Conservation (phyloP, 1,140 invertebrate species). For the Drosophila nannoptera region DNA sequence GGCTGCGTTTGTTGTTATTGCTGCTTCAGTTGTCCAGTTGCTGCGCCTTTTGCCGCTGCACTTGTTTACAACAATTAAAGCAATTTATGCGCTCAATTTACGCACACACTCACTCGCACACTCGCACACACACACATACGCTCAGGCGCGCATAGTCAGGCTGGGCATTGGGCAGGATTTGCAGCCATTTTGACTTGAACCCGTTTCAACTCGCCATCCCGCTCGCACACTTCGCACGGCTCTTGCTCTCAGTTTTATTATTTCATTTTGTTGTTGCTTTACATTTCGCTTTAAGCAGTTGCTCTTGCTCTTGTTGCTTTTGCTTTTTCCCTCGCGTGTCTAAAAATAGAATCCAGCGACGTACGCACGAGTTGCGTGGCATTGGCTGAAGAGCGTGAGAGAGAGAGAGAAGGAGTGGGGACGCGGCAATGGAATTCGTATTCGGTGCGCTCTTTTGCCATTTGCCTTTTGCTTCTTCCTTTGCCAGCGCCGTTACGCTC, state of each 20-base stretch:
- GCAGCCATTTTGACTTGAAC: constrained; percentile 44
- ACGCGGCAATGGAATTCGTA: constrained; percentile 15
- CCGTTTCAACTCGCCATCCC: constrained; percentile 16
- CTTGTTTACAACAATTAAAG: constrained; percentile 67
- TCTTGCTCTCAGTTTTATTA: constrained; percentile 8
- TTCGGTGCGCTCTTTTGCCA: constrained; percentile 39
- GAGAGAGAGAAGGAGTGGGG: not conserved
- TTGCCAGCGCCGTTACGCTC: constrained; percentile 13
- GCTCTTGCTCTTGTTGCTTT: constrained; percentile 24
- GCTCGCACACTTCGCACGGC: not conserved
- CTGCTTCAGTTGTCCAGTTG: constrained; percentile 16
- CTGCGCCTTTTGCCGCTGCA: constrained; percentile 30
- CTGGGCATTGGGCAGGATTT: constrained; percentile 22
- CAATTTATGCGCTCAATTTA: constrained; percentile 76
- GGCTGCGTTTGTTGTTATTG: not conserved
- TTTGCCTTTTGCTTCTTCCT: constrained; percentile 36
- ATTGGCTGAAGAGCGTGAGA: not conserved
- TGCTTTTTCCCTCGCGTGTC: constrained; percentile 32
- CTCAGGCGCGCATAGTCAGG: constrained; percentile 3
- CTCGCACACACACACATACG: not conserved
- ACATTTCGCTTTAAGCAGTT: constrained; percentile 7
- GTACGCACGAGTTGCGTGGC: constrained; percentile 27
- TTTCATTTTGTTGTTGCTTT: constrained; percentile 4
- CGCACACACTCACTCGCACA: constrained; percentile 39
- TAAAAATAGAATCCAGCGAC: constrained; percentile 44